These are phyloP conservation scores for Polypterus senegalus DNA, from an alignment of 2,113 vertebrate genomes.

Conservation along the genomic window DNA sequence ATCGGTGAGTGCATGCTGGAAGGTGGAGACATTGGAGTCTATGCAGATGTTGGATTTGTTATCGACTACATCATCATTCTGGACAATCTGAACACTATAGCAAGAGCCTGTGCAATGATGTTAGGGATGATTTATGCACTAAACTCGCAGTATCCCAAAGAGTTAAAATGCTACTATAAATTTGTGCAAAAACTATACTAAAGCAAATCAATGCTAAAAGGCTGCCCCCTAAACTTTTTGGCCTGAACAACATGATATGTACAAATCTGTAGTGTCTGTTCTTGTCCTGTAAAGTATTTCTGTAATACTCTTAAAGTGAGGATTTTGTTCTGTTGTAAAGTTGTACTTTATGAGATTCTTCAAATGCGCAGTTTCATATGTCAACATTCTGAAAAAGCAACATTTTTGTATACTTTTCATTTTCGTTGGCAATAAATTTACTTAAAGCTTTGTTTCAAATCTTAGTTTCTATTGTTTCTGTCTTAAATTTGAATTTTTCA, in stretches of 20 bases:
- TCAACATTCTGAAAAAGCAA: no score
- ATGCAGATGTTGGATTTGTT: conserved; percentile 5
- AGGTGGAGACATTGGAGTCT: conserved; percentile 6
- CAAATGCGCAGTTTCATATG: no score
- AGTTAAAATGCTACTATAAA: conserved; percentile 2
- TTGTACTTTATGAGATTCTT: no score
- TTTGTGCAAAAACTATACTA: conserved; percentile 1
- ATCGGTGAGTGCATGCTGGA: not conserved
- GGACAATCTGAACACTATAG: conserved; percentile 1
- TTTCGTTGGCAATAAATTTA: no score
- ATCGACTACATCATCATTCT: conserved; percentile 1
- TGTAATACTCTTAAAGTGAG: no score
- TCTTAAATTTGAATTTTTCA: no score
- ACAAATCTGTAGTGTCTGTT: not conserved
- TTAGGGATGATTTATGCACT: conserved; percentile 6
- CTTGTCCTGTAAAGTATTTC: no score
- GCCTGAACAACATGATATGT: conserved; percentile 9
- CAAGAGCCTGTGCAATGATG: conserved; percentile 5
- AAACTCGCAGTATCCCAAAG: conserved; percentile 3
- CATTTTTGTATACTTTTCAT: no score
- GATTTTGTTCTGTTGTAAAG: no score
- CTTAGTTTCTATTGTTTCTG: no score
- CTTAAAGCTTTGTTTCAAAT: no score
- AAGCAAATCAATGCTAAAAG: conserved; percentile 6
- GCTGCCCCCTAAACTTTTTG: conserved; percentile 8